These are phyloP conservation scores for Stichopus horrens DNA, from an alignment of 53 echinoderm and acorn worm species.

Conservation along the genomic window DNA sequence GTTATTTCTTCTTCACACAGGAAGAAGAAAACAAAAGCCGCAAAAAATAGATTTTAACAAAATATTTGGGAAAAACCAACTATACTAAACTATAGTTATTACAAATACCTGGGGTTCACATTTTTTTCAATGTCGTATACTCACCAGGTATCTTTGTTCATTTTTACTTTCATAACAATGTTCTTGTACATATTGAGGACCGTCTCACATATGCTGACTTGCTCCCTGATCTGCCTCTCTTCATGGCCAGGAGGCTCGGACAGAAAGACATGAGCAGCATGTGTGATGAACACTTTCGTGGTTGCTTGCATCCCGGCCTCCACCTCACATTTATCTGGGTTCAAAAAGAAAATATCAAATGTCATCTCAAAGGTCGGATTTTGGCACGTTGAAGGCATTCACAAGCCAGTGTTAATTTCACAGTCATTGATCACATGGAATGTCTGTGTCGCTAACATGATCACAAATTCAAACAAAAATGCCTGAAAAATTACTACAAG, in stretches of 20 bases:
- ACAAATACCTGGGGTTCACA: neutral
- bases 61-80: too few relatives aligned
- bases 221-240: constrained; percentile 64
- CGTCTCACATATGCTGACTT: constrained; percentile 87
- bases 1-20: too few relatives aligned
- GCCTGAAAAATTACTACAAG: too few relatives aligned
- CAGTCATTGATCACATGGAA: too few relatives aligned
- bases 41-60: too few relatives aligned
- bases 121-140: neutral
- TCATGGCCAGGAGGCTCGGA: constrained; percentile 70
- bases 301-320: constrained; percentile 89
- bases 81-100: neutral
- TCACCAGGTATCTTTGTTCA: constrained; percentile 87
- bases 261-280: constrained; percentile 90
- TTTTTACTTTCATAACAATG: constrained; percentile 86
- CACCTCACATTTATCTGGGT: constrained; percentile 71
- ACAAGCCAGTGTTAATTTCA: too few relatives aligned
- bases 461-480: too few relatives aligned
- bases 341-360: neutral
- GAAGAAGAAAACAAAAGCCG: too few relatives aligned
- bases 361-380: too few relatives aligned
- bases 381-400: too few relatives aligned
- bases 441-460: too few relatives aligned
- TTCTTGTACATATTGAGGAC: constrained; percentile 81
- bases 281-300: constrained; percentile 89